Evolutionary conservation across 2,113 vertebrate genomes (phyloP), one percentile per base, ranked within the genome.

Genomic region (Zootoca vivipara): DNA sequence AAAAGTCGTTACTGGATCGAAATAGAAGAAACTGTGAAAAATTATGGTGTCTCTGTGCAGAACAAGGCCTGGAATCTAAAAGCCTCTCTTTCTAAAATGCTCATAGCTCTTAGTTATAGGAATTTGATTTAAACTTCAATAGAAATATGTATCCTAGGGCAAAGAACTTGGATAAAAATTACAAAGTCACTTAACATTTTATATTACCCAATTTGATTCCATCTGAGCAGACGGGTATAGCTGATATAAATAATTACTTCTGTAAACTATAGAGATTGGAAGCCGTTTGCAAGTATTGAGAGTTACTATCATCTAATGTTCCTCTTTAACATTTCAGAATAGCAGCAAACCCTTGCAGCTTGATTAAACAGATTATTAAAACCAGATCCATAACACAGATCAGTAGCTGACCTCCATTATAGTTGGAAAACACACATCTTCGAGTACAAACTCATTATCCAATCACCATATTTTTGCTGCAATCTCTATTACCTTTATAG

Each of bases 11-110:
- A 75, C 62, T 89, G n/a, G 24, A 58, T 83, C 93, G 86, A 90
- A 88, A 56, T 89, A 77, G 30, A 93, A 89, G 80, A 86, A 82
- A 81, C 84, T 88, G 28, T 78, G 78, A 74, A 88, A 65, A 88
- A 72, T 30, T 5, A 81, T 0, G 0, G 0, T 77, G 28, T 56
- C 8, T 81, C 67, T 0, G 0, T 83, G 58, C 56, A 82, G 56
- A 52, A 40, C 83, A 90, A 83, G 72, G 85, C 89, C 70, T 72
- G 90, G 65, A 86, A 84, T 40, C 56, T 40, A 88, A 91, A 85
- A 87, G 42, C 10, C 38, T 74, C 3, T 79, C 24, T 70, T 85
- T 85, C 2, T 87, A 62, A 86, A 88, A 69, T 82, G 56, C 90
- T 90, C 86, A 52, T 15, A 42, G 85, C 42, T 91, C 78, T 75